Conservation (phyloP, 2,113 vertebrate species). For the Orientallactaga bullata region DNA sequence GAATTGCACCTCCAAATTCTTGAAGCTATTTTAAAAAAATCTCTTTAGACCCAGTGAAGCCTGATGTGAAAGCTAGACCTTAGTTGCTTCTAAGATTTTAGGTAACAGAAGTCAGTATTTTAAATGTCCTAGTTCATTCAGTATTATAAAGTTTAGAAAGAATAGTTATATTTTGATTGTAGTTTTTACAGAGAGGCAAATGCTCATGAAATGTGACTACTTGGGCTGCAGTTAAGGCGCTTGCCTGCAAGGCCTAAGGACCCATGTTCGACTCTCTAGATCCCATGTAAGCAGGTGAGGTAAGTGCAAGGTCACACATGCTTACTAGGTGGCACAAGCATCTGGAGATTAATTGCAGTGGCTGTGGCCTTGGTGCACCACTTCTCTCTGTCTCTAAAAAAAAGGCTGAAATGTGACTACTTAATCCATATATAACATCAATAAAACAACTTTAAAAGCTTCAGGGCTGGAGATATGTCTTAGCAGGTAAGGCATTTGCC, state of each 20-base stretch:
- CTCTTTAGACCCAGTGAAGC: constrained; percentile 9
- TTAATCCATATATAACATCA: neutral
- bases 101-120: constrained; percentile 14
- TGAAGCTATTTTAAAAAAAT: neutral
- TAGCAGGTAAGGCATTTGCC: too few species aligned
- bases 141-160: neutral
- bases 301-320: too few species aligned
- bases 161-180: constrained; percentile 5
- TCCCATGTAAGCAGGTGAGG: too few species aligned
- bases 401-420: too few species aligned
- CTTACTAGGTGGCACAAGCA: too few species aligned
- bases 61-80: constrained; percentile 46
- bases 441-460: constrained; percentile 20
- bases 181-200: neutral
- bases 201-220: constrained; percentile 7
- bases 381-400: too few species aligned
- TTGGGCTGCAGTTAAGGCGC: too few species aligned
- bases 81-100: constrained; percentile 15
- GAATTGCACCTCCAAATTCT: neutral
- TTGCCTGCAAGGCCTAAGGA: too few species aligned
- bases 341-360: too few species aligned
- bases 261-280: too few species aligned
- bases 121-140: neutral
- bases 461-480: too few species aligned
- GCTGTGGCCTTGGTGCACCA: too few species aligned